Base-by-base conservation (phyloP, 92 coral and sea anemone genomes). In the Phymanthus crucifer region DNA sequence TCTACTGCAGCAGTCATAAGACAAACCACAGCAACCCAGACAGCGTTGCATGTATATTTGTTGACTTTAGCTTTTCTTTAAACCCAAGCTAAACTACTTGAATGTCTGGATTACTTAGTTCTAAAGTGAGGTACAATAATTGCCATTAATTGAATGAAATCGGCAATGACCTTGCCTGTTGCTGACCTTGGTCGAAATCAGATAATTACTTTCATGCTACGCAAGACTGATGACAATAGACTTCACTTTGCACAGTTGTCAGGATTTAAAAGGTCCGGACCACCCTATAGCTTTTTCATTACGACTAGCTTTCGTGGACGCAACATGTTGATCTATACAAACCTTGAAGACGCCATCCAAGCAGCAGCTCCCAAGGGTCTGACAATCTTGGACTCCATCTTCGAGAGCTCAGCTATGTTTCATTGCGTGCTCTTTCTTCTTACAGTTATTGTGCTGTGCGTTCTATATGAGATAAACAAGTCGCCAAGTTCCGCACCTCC, bases 401-500 rank as follows among this genome's bases (percentile, higher is more conserved):
- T 34, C 29, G 68, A 11, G 12, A 61, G 1, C 36, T 7, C 68
- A 24, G 10, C 17, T 18, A 10, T 61, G 13, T 24, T 29, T 10
- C 3, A 61, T 7, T 61, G 35, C 34, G 34, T 61, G 68, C 68
- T 61, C 3, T 18, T 61, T 7, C 17, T 61, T 24, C 68, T 61
- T 13, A 50, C 69, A 40, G 45, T 13, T n/a, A 23, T 64, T 1
- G 56, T 64, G 72, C 10, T 77, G 52, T 77, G 65, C 29, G 7
- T 61, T 65, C 13, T 77, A 21, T 64, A 36, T 26, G 56, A 27
- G 47, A 52, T 71, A 48, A 45, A 40, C 56, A 36, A 61, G 54
- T 4, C 3, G 2, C 26, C 40, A 31, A 26, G 43, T 10, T 21
- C 50, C 12, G 71, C 81, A 19, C 72, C 68, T 56, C 99, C 99